These are phyloP conservation scores for Zaprionus lineosus DNA, from an alignment of 2,888 invertebrate genomes.

Conservation along the genomic window DNA sequence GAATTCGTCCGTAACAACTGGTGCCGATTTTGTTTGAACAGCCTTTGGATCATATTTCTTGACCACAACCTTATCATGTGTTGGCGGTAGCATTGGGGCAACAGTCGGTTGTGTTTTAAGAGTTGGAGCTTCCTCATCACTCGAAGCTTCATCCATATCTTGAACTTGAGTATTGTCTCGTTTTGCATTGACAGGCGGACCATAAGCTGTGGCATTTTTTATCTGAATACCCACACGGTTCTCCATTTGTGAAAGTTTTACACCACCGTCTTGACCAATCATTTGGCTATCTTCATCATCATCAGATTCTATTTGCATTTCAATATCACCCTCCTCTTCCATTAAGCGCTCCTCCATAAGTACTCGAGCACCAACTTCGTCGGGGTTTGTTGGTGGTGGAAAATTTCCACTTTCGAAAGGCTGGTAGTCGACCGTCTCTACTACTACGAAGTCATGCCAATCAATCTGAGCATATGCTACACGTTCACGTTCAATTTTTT, in stretches of 20 bases:
- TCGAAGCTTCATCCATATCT: constrained; percentile 96
- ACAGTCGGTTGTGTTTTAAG: constrained; percentile 77
- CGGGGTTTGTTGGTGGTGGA: constrained; percentile 98
- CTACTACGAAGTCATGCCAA: constrained; percentile 99
- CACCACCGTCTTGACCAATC: constrained; percentile 58
- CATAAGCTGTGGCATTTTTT: constrained; percentile 83
- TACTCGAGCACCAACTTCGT: constrained; percentile 97
- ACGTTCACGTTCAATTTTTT: constrained; percentile 96
- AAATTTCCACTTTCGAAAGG: constrained; percentile 97
- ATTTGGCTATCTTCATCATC: constrained; percentile 85
- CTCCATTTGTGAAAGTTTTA: constrained; percentile 87
- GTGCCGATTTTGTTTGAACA: constrained; percentile 85
- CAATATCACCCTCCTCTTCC: constrained; percentile 90
- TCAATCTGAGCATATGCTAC: constrained; percentile 98
- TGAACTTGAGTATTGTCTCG: constrained; percentile 87
- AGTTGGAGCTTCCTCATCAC: constrained; percentile 86
- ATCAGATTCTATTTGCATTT: constrained; percentile 95
- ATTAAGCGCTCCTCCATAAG: constrained; percentile 93
- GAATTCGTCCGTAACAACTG: constrained; percentile 91
- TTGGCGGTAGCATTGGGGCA: constrained; percentile 90
- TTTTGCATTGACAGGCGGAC: constrained; percentile 69
- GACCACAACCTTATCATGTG: constrained; percentile 95
- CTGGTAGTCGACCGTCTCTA: constrained; percentile 99
- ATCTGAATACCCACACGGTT: constrained; percentile 83
- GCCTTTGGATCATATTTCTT: constrained; percentile 99